A percentile compares a stretch with the other conserved stretches of the same genome.
Conservation (phyloP, 2,797 vertebrate genomes). For the Halcyon smyrnensis region DNA sequence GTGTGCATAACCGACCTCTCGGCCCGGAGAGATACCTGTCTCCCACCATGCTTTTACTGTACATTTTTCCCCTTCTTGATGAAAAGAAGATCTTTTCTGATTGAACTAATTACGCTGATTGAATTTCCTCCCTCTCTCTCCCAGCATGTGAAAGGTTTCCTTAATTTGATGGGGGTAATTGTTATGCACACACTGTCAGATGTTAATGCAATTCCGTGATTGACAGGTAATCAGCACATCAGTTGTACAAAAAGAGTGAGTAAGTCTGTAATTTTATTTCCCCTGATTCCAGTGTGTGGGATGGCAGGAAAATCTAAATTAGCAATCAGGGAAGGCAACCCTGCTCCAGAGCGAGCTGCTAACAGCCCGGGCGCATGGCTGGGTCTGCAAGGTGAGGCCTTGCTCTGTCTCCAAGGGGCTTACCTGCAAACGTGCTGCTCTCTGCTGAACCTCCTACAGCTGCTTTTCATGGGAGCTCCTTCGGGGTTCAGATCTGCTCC, state of each 20-base stretch:
- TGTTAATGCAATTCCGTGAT: slow-evolving; percentile 84
- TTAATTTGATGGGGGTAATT: slow-evolving; percentile 88
- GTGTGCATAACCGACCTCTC: not conserved
- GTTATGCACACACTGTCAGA: slow-evolving; percentile 90
- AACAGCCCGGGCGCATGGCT: not conserved
- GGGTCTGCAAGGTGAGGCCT: not conserved
- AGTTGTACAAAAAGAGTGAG: slow-evolving; percentile 86
- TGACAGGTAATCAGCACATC: slow-evolving; percentile 91
- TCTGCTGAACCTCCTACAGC: not conserved
- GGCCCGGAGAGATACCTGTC: not conserved
- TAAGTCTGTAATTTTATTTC: slow-evolving; percentile 86
- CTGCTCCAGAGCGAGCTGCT: slow-evolving; percentile 46
- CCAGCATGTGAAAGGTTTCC: slow-evolving; percentile 79
- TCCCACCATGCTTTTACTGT: not conserved
- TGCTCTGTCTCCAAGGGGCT: not conserved
- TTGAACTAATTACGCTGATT: slow-evolving; percentile 86
- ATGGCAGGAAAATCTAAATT: slow-evolving; percentile 81
- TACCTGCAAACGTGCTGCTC: not conserved
- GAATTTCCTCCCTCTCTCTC: slow-evolving; percentile 80
- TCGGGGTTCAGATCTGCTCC: not conserved
- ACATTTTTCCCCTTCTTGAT: slow-evolving; percentile 29
- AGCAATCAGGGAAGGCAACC: slow-evolving; percentile 79
- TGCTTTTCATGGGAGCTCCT: rapidly evolving
- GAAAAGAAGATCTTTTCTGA: slow-evolving; percentile 78
- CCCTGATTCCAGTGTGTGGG: slow-evolving; percentile 81